Base-by-base conservation (phyloP, 2,888 invertebrate species). In the Lydus trimaculatus region DNA sequence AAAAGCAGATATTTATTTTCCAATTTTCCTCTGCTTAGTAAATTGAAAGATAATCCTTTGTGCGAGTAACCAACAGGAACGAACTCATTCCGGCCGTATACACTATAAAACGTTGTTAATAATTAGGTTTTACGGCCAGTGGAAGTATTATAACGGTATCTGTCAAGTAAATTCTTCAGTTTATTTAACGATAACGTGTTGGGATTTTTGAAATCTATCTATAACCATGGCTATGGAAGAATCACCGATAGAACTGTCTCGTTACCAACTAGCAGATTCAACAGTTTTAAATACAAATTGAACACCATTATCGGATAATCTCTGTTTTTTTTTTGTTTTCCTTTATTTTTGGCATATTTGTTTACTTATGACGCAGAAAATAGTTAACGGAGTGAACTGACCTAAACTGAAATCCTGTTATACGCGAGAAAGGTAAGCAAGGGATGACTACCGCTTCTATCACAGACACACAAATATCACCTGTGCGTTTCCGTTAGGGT, bases 371-470 rank as follows among this genome's bases (percentile, higher is more conserved):
- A 28, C 28, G 28, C 4, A 28, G 28, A 74, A 72, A 72, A 62
- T 67, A 69, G 69, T 33, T 62, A 63, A 58, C 73, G 75, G 71
- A 59, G 73, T 71, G 74, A 72, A 74, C 75, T 77, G 76, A 75
- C 76, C 76, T 67, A 75, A 71, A 75, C 69, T 58, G 67, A 72
- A 72, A 75, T 72, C 71, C 63, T 64, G 43, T 43, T 43, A 17
- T 43, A 43, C 17, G 17, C n/a, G 17, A 17, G 43, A 43, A 43
- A 43, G 43, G 43, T 17, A 43, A 17, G 6, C 43, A 13, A 17
- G 17, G 43, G 43, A 17, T 43, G 17, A n/a, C n/a, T 6, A n/a
- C 5, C 43, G 11, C 43, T 6, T 1, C n/a, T 17, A 43, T 7
- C 5, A 52, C n/a, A 43, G 7, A 48, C 52, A 23, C 13, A 52